phyloP scores from a whole-genome alignment of 2,113 vertebrate species.

The Microtus pennsylvanicus region DNA sequence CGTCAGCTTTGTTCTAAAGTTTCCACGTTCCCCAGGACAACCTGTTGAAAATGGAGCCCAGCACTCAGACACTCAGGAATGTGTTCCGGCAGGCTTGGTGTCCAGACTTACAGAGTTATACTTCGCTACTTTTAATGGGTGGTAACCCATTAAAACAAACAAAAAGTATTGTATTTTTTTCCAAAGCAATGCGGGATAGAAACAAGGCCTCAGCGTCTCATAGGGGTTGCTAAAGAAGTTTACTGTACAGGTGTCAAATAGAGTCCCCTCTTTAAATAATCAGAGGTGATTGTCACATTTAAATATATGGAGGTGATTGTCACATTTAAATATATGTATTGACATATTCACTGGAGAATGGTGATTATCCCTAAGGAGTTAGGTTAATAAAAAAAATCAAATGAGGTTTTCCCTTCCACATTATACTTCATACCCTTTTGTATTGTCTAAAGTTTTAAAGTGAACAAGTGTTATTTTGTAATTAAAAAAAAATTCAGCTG shows the following conservation, averaged over 20 bases:
- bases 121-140: background rate
- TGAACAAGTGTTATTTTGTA: constrained; percentile 56
- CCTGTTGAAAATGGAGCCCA: constrained; percentile 55
- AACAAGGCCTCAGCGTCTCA: background rate
- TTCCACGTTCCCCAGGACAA: constrained; percentile 41
- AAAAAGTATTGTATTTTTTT: background rate
- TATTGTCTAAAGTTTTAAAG: constrained; percentile 56
- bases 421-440: background rate
- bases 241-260: background rate
- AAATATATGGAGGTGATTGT: background rate
- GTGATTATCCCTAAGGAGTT: background rate
- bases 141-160: background rate
- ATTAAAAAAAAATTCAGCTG: constrained; percentile 50
- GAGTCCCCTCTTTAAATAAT: background rate
- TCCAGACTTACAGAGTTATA: background rate
- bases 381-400: background rate
- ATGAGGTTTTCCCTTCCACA: constrained; percentile 25
- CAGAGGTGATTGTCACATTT: background rate
- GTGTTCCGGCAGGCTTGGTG: background rate
- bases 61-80: background rate
- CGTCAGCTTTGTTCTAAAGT: constrained; percentile 66
- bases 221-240: background rate
- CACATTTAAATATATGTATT: constrained; percentile 3
- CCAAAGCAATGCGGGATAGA: constrained; percentile 17
- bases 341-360: background rate